Evolutionary conservation across 1,140 invertebrate species (phyloP), one percentile per base, ranked within the genome.

Genomic region (Dendroctonus ponderosae): DNA sequence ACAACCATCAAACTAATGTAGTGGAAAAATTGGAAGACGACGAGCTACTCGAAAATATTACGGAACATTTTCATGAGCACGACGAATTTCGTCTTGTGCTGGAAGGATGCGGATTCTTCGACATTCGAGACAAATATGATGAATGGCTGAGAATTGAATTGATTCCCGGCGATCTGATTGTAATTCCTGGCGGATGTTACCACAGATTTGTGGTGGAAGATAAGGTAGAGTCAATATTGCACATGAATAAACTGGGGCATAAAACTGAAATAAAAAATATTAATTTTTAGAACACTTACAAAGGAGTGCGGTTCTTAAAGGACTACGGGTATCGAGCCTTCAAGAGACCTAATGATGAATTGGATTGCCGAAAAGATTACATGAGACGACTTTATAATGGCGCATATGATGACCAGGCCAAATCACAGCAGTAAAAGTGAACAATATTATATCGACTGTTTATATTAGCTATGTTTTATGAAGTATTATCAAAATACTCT

Each of bases 161-260:
- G 8, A 42, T 70, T 7, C 82, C 88, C 12, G 93, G 93, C 7
- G 96, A 98, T 81, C 80, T 98, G 75, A 86, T 98, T 49, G 86
- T 97, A 52, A 86, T 99, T 60, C 96, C 96, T 0, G 90, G 93
- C 67, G 97, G 96, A 59, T 96, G 97, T 71, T 98, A 98, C 79
- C 96, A 98, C 75, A 84, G 96, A 58, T 98, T 99, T 77, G 97
- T 93, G 5, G 81, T 95, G 7, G 94, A 98, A 77, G 78, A 75
- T 6, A 88, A 89, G 67, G 90, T 91, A 78, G 26, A 26, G 26
- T 26, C 26, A 26, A 26, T 26, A 26, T 26, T 26, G 26, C 26
- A 26, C 26, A 26, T 26, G 1, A 26, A 26, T 26, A 26, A 2
- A 26, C 26, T 26, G 26, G 26, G 26, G 26, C 26, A 26, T 26